phyloP scores from a whole-genome alignment of 2,888 invertebrate species.

The Melieria picta region DNA sequence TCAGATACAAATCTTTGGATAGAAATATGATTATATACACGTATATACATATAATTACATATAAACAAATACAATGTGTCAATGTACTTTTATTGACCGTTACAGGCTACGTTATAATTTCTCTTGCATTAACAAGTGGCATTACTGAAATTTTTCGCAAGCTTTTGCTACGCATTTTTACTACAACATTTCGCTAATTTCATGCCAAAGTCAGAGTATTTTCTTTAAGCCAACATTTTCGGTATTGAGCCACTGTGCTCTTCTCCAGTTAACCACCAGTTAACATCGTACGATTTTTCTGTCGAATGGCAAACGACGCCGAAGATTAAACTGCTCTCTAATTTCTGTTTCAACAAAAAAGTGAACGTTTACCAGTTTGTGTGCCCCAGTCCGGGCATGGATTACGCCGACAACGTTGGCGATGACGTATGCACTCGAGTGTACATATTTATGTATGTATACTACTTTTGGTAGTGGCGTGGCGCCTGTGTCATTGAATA shows the following conservation, averaged over 20 bases:
- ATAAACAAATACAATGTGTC: too few relatives aligned
- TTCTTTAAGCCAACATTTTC: too few relatives aligned
- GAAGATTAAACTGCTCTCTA: conserved; percentile 37
- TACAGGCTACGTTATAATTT: background rate
- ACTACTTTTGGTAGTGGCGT: background rate
- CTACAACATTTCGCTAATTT: background rate
- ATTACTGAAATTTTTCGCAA: background rate
- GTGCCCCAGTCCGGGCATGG: background rate
- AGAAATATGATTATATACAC: too few relatives aligned
- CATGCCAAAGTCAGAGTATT: conserved; percentile 7
- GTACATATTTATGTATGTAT: conserved; percentile 29
- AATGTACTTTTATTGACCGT: too few relatives aligned
- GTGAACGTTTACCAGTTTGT: background rate
- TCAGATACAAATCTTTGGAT: too few relatives aligned
- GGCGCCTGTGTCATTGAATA: too few relatives aligned
- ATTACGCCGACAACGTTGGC: background rate
- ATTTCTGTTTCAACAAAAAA: background rate
- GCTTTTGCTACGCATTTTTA: background rate
- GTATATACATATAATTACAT: too few relatives aligned
- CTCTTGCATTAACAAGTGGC: background rate
- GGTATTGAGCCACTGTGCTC: conserved; percentile 19
- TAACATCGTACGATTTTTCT: conserved; percentile 56
- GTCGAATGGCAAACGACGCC: conserved; percentile 49
- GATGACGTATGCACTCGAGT: background rate
- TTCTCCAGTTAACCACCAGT: conserved; percentile 39